Conservation (phyloP, 2,888 invertebrate species). For the Thereva nobilitata region DNA sequence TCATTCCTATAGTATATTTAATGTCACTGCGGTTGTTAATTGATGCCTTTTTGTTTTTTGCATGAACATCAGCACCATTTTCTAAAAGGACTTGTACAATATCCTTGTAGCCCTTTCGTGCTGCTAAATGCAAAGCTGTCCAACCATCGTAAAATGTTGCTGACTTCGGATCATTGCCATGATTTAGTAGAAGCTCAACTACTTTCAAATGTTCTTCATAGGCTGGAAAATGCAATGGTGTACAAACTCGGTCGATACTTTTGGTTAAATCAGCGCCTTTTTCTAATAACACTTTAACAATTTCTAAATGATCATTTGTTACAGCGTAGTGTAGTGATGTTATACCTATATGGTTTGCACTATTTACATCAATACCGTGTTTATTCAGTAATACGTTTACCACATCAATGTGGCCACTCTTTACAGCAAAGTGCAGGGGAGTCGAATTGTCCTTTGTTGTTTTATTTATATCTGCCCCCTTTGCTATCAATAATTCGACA, state of each 20-base stretch:
- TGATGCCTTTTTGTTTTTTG: too few species aligned
- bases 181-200: conserved; percentile 22
- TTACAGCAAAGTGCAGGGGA: conserved; percentile 43
- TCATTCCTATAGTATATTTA: too few species aligned
- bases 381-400: conserved; percentile 39
- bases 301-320: not conserved
- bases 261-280: conserved; percentile 19
- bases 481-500: conserved; percentile 15
- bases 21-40: too few species aligned
- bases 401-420: conserved; percentile 33
- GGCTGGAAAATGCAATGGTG: conserved; percentile 28
- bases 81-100: conserved; percentile 18
- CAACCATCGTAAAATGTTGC: not conserved
- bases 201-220: conserved; percentile 1
- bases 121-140: conserved; percentile 27
- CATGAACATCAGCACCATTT: conserved; percentile 35
- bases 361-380: conserved; percentile 36
- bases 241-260: not conserved
- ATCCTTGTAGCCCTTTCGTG: not conserved
- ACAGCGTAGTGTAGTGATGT: conserved; percentile 18
- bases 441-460: conserved; percentile 36
- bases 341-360: conserved; percentile 26
- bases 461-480: conserved; percentile 22
- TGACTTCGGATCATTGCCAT: conserved; percentile 24
- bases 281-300: not conserved